These are phyloP conservation scores for Phorcus lineatus DNA, from an alignment of 2,888 invertebrate genomes.

Conservation along the genomic window DNA sequence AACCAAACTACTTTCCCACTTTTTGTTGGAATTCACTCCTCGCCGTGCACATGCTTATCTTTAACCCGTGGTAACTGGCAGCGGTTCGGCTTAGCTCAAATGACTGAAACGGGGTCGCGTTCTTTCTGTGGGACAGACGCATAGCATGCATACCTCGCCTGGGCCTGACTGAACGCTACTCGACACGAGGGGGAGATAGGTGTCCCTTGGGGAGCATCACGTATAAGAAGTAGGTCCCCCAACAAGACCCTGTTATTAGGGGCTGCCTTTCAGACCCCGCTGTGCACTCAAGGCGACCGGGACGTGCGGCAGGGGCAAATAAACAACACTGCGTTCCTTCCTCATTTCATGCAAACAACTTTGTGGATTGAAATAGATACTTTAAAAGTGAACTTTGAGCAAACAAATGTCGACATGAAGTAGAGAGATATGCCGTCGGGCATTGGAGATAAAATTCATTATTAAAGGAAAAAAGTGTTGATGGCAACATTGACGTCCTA, in stretches of 20 bases:
- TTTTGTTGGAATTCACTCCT: neutral
- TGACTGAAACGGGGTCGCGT: conserved; percentile 1
- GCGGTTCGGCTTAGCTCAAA: neutral
- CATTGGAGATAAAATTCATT: no score
- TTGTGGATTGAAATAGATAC: conserved; percentile 1
- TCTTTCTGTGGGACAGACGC: conserved; percentile 2
- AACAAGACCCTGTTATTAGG: no score
- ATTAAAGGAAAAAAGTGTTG: no score
- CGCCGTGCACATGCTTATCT: neutral
- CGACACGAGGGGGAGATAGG: neutral
- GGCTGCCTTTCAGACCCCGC: no score
- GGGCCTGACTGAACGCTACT: neutral
- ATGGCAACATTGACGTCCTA: no score
- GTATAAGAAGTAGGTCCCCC: neutral
- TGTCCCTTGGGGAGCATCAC: neutral
- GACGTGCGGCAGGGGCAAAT: neutral
- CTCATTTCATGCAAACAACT: neutral
- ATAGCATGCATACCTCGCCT: neutral
- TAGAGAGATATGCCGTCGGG: no score
- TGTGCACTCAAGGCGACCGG: no score
- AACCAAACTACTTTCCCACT: neutral
- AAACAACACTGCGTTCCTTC: neutral
- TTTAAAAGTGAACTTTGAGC: neutral
- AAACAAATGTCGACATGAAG: neutral
- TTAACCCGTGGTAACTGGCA: neutral